Evolutionary conservation across 2,797 vertebrate species (phyloP), one percentile per base, ranked within the genome.

Genomic region (Myotis findleyi): DNA sequence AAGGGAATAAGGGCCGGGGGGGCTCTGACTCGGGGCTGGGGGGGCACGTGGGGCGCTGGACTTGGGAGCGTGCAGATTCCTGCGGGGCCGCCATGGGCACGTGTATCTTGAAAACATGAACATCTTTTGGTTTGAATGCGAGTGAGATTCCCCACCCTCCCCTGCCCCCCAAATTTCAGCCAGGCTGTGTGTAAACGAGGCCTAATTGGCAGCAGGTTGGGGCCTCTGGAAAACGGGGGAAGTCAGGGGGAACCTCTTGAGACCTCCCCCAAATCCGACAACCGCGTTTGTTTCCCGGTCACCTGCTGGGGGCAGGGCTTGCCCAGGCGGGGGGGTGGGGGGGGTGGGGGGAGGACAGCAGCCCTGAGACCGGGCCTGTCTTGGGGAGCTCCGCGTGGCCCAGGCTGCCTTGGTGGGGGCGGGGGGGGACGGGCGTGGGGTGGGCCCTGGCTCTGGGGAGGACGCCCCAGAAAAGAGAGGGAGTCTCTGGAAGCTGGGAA

Each of bases 121-220:
- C 88, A 93, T 73, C 92, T 89, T 83, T 68, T 91, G 87, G 75
- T 81, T 66, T 64, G 79, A 87, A 94, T 59, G 64, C 10, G 51
- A 95, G 75, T 1, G 76, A 85, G 90, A 21, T 27, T 55, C 36
- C 25, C 87, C 30, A 17, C 16, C 51, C n/a, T 57, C 49, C 27
- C 6, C 55, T 0, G 4, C 49, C n/a, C n/a, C 20, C 36, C n/a
- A 6, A 36, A 38, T 83, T 87, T 86, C 38, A 87, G 49, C 83
- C 69, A n/a, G 88, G 82, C 25, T 71, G 41, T 73, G 49, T 73
- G 49, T 84, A 84, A 95, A 89, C 68, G 53, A n/a, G 86, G 33
- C 44, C 89, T 94, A 88, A 93, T 80, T 76, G 93, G 86, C 64
- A 93, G 93, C 89, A 91, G 91, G 79, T 91, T 71, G 79, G 79